Conservation (phyloP, 2,888 invertebrate species). For the Crocallis elinguaria region DNA sequence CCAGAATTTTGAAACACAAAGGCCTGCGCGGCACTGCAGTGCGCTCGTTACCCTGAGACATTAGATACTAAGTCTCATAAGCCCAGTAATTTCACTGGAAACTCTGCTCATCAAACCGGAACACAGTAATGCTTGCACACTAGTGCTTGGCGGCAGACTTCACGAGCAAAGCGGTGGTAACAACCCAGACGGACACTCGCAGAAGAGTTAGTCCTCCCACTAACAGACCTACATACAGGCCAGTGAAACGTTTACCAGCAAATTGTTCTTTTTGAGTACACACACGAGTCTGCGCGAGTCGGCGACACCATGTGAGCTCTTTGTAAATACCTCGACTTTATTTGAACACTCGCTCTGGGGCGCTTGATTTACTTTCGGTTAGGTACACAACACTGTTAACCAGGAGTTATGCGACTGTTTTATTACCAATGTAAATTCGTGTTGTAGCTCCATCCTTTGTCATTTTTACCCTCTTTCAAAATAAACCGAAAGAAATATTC, state of each 20-base stretch:
- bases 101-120: too few relatives aligned
- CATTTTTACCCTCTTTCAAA: conserved; percentile 30
- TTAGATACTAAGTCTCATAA: too few relatives aligned
- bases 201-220: too few relatives aligned
- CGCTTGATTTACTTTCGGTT: conserved; percentile 59
- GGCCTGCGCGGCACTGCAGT: too few relatives aligned
- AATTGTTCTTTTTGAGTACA: conserved; percentile 67
- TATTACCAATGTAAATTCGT: conserved; percentile 46
- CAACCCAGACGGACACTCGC: too few relatives aligned
- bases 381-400: conserved; percentile 45
- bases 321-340: conserved; percentile 63
- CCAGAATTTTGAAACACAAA: too few relatives aligned
- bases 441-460: conserved; percentile 32
- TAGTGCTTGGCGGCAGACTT: too few relatives aligned
- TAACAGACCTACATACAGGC: conserved; percentile 41
- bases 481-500: conserved; percentile 21
- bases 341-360: conserved; percentile 52
- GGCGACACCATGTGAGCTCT: conserved; percentile 59
- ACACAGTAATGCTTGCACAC: too few relatives aligned
- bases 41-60: too few relatives aligned
- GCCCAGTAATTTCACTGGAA: too few relatives aligned
- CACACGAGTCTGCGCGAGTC: conserved; percentile 56
- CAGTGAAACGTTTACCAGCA: conserved; percentile 62
- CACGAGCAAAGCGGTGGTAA: too few relatives aligned
- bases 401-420: conserved; percentile 46